Base-by-base conservation (phyloP, 1,140 invertebrate species). In the Cotesia vestalis region DNA sequence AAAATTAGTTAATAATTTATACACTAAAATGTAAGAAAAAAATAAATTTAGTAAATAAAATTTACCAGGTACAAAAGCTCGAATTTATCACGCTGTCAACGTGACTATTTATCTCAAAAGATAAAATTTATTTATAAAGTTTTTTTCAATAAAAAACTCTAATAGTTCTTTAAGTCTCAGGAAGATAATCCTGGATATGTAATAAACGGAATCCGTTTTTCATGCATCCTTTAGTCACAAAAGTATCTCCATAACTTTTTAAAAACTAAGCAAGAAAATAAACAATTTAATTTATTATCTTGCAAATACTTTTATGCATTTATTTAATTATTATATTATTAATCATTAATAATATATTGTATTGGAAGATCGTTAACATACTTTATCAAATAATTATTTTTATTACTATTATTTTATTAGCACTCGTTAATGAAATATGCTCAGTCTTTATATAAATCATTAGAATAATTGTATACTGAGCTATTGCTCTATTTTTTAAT, bases 191-290 rank as follows among this genome's bases (percentile, higher is more conserved):
- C 51, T 71, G 52, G 51, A 52, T 70, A 59, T 62, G 14, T 35
- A 38, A 62, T 70, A 51, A 70, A 17, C 14, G 51, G 27, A 38
- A 55, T 57, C 52, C 53, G 53, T 66, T 17, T 59, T 17, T 59
- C 36, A 71, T 71, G 62, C 69, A 71, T 71, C 52, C 34, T 53
- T 71, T 66, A 27, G 46, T 57, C 61, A 71, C 61, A 71, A 20
- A 27, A 71, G 40, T 34, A 9, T 64, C n/a, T 38, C 69, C 69
- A 71, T 71, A 5, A 59, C 55, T 46, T 66, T 40, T 8, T 40
- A 63, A 17, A 8, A 14, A 60, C 11, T 9, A 46, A 46, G 11
- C 5, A 46, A 46, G 1, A 46, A 46, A 46, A 46, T 46, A 6
- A 46, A 46, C 40, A 9, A 46, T 46, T 46, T 11, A 46, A 59